Evolutionary conservation across 1,140 invertebrate species (phyloP), one percentile per base, ranked within the genome.

Genomic region (Drosophila grimshawi): DNA sequence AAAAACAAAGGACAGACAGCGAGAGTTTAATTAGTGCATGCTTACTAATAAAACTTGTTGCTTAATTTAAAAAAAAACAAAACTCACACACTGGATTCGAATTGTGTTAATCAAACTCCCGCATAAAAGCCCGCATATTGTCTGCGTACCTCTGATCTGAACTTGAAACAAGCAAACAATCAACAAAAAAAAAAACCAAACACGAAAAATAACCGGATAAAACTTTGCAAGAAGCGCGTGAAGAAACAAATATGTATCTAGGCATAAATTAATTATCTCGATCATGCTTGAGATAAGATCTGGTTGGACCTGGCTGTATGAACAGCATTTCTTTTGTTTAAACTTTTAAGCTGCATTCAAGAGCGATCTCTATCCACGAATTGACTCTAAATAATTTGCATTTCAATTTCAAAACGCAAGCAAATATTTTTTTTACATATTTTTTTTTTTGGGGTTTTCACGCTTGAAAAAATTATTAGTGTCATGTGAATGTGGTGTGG

Each of bases 1-100:
- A 78, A 43, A 37, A 61, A 49, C 62, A 35, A 29, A 68, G 37
- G 52, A 41, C 55, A 80, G 67, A 79, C 86, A 74, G 69, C 80
- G 69, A 65, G 67, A 81, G 79, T 80, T 86, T 90, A 90, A 90
- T 90, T 90, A 90, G 86, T 90, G 86, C 86, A 90, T 90, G 81
- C 70, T 81, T 78, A 85, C 86, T 90, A 90, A 90, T 82, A 90
- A 86, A 71, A 78, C 80, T 76, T 75, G 81, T 85, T 79, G 79
- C 76, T 75, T 76, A 83, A 76, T 65, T 78, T 69, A 48, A 64
- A 66, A 62, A 78, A 79, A 76, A 27, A 66, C 48, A 70, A 60
- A 63, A 62, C 45, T 37, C 43, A 60, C 37, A 60, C 57, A 43
- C 39, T 43, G 39, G n/a, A 43, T 43, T 43, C 46, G 37, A 78